A percentile compares a stretch with the other conserved stretches of the same genome.
Evolutionary conservation across 2,113 vertebrate genomes (phyloP).

Genomic region (Mohoua ochrocephala): DNA sequence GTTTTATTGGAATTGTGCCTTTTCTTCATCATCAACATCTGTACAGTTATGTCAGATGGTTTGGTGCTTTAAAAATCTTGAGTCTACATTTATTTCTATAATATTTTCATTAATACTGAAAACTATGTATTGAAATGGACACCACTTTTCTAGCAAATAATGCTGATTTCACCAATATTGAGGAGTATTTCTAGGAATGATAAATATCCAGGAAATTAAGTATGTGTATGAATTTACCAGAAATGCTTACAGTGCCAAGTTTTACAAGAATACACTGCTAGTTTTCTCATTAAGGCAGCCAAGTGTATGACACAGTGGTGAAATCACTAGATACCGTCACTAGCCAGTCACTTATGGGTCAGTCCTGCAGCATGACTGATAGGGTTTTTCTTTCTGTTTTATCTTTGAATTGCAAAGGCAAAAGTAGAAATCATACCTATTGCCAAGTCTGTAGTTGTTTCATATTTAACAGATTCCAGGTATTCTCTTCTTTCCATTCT

Average conservation of each 20-base stretch:
- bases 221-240: conserved; percentile 11
- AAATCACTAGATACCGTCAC: background rate
- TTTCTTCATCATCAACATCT: background rate
- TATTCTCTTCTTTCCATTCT: background rate
- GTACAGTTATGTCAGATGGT: background rate
- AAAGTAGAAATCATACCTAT: background rate
- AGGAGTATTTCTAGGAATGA: conserved; percentile 32
- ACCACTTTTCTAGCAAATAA: background rate
- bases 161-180: background rate
- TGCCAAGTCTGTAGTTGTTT: background rate
- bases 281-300: conserved; percentile 7
- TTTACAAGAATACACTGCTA: conserved; percentile 11
- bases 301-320: background rate
- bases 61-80: background rate
- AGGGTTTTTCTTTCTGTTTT: background rate
- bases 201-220: conserved; percentile 42
- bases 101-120: background rate
- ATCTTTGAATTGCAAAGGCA: background rate
- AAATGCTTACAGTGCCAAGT: conserved; percentile 1
- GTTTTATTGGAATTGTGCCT: background rate
- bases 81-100: background rate
- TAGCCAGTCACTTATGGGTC: background rate
- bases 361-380: background rate
- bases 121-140: background rate
- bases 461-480: background rate